These are phyloP conservation scores for Ondatra zibethicus DNA, from an alignment of 2,113 vertebrate species.

Conservation along the genomic window DNA sequence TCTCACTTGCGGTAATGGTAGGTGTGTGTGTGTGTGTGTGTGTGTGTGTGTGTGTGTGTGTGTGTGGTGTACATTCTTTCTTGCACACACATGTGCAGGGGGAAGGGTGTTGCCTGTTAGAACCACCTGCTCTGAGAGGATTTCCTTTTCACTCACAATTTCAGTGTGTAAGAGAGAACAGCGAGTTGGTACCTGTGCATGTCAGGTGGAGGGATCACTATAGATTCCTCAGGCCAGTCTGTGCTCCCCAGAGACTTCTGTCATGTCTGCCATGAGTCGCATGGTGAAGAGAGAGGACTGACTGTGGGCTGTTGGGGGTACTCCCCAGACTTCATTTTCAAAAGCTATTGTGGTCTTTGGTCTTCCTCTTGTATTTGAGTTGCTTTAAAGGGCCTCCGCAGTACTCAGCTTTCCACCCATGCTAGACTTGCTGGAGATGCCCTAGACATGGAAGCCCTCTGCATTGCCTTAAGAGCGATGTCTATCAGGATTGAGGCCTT, in stretches of 20 bases:
- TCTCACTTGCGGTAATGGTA: not conserved
- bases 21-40: not conserved
- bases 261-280: accelerated
- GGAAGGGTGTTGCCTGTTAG: not conserved
- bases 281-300: not conserved
- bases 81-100: accelerated
- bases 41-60: not conserved
- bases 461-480: not conserved
- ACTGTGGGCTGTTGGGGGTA: not conserved
- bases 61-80: not conserved
- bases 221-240: not conserved
- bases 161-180: not conserved
- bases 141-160: not conserved
- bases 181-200: not conserved
- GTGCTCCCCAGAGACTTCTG: not conserved
- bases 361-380: not conserved
- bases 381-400: not conserved
- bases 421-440: not conserved
- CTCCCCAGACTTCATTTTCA: not conserved
- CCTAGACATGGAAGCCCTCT: not conserved
- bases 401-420: not conserved
- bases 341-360: not conserved
- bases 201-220: not conserved
- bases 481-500: not conserved
- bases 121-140: not conserved